Percentiles rank a stretch among this genome's conserved stretches.
Evolutionary conservation across 2,113 vertebrate genomes (phyloP).

Genomic region (Aegithalos caudatus): DNA sequence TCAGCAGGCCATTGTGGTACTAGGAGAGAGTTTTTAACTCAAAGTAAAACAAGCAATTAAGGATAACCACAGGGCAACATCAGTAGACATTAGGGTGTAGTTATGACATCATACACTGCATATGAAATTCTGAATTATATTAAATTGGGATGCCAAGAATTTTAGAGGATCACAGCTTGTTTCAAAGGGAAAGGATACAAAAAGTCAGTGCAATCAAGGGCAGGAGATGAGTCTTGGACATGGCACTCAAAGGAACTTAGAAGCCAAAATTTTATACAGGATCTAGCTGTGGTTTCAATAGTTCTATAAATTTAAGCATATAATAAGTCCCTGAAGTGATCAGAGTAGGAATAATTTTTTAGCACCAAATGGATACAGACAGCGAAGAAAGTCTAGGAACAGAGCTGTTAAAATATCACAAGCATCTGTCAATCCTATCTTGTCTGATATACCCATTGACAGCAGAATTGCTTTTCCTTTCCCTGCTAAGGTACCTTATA

Average conservation of each 20-base stretch:
- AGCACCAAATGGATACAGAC: background rate
- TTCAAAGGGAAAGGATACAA: background rate
- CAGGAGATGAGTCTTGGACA: background rate
- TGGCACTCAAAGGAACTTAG: background rate
- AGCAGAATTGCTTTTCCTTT: background rate
- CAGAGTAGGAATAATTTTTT: background rate
- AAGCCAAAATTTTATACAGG: background rate
- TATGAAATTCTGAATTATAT: background rate
- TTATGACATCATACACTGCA: background rate
- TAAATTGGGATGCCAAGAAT: background rate
- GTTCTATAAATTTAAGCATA: background rate
- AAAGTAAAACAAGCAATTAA: background rate
- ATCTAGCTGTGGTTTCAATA: background rate
- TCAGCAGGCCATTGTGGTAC: background rate
- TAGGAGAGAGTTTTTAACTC: background rate
- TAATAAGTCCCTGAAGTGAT: background rate
- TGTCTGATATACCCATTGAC: background rate
- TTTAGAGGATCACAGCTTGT: background rate
- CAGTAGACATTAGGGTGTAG: background rate
- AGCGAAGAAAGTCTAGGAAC: background rate
- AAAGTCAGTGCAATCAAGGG: background rate
- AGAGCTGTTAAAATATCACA: background rate
- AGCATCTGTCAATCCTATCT: background rate
- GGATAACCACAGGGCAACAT: background rate
- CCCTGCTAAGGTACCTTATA: background rate